phyloP scores from a whole-genome alignment of 2,888 invertebrate species.

The Caenorhabditis panamensis region DNA sequence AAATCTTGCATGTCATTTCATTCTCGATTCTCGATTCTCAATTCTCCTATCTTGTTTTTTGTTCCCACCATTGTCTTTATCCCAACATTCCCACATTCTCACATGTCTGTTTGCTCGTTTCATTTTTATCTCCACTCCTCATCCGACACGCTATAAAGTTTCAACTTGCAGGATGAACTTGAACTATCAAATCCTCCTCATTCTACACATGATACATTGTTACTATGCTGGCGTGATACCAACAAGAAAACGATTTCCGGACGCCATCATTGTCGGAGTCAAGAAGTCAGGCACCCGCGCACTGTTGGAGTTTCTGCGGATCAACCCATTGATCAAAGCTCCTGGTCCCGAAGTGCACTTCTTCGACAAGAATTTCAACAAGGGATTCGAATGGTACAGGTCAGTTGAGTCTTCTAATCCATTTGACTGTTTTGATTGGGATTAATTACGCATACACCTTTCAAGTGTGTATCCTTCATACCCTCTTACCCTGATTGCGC shows the following conservation, averaged over 20 bases:
- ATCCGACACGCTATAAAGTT: not conserved
- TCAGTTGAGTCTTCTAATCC: conserved; percentile 55
- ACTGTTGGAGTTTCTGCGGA: conserved; percentile 91
- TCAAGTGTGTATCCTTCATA: conserved; percentile 40
- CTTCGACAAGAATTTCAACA: conserved; percentile 94
- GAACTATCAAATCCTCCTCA: conserved; percentile 48
- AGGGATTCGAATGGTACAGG: conserved; percentile 94
- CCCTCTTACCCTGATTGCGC: conserved; percentile 56
- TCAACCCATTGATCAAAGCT: conserved; percentile 91
- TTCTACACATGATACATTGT: conserved; percentile 14
- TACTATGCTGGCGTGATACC: conserved; percentile 7
- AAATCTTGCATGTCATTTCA: conserved; percentile 59
- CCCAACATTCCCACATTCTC: conserved; percentile 7
- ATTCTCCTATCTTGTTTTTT: conserved; percentile 29
- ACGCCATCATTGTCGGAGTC: conserved; percentile 94
- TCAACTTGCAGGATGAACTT: conserved; percentile 56
- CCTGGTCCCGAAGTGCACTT: conserved; percentile 96
- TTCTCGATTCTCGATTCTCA: conserved; percentile 32
- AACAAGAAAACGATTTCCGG: conserved; percentile 85
- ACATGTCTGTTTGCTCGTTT: not conserved
- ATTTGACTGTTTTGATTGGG: conserved; percentile 51
- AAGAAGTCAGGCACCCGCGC: conserved; percentile 93
- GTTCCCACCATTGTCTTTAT: conserved; percentile 11
- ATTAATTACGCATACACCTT: conserved; percentile 53
- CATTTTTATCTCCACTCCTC: not conserved